Evolutionary conservation across 2,113 vertebrate species (phyloP).

Genomic region (Cavia porcellus): DNA sequence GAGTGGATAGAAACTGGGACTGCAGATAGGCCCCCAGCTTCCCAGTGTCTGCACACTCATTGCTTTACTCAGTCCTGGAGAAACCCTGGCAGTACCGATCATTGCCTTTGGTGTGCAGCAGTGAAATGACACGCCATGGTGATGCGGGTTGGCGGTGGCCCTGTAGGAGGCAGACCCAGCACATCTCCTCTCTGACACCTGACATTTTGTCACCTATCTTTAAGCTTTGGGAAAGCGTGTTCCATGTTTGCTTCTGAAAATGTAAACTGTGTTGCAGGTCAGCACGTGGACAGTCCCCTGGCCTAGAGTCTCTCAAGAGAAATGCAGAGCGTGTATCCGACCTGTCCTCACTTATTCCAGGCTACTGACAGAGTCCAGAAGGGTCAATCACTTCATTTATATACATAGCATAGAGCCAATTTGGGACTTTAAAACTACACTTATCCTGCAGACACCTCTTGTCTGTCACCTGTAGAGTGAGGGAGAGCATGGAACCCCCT

Average conservation of each 20-base stretch:
- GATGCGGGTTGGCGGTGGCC: background rate
- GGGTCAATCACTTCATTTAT: background rate
- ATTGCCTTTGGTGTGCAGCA: background rate
- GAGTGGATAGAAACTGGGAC: background rate
- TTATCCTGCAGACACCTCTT: background rate
- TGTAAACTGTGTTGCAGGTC: background rate
- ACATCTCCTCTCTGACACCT: background rate
- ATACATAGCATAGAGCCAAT: background rate
- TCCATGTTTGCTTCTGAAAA: slow-evolving; percentile 11
- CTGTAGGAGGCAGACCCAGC: background rate
- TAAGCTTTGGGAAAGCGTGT: background rate
- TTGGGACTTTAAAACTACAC: background rate
- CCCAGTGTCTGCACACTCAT: too few species aligned
- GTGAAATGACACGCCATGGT: background rate
- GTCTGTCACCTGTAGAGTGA: background rate
- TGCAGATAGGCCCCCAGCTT: background rate
- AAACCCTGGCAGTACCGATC: background rate
- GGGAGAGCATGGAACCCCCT: background rate
- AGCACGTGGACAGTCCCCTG: background rate
- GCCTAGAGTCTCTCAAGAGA: background rate
- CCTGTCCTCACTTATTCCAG: background rate
- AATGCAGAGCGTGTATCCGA: background rate
- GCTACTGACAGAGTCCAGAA: slow-evolving; percentile 7
- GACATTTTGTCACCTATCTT: background rate
- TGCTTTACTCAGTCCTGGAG: background rate